Base-by-base conservation (phyloP, 2,113 vertebrate species). In the Trematomus loennbergii region DNA sequence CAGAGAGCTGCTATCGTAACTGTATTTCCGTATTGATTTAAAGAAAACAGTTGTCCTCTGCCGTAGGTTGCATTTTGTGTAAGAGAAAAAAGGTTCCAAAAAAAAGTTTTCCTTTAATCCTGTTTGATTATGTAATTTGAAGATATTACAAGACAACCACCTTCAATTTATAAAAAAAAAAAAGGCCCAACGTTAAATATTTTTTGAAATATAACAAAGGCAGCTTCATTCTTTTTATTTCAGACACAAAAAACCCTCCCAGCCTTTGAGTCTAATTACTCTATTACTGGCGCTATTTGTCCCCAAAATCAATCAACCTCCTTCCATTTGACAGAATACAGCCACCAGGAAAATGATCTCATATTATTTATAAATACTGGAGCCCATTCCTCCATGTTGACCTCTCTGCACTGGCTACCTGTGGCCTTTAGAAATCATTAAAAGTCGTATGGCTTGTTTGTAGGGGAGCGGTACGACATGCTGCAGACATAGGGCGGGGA, bases 141-240 rank as follows among this genome's bases (percentile, higher is more conserved):
- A 60, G 9, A 36, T 40, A 4, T 18, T 18, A 11, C 6, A 12
- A 43, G 16, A 49, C 43, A 20, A 11, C 13, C 13, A 66, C 9
- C 22, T 10, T 33, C 22, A 66, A 25, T 48, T 43, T 13, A 22
- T 17, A 17, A 29, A 68, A 67, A 40, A 5, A 48, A 68, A 33
- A 53, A 18, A 53, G 25, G 25, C 2, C 2, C 25, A 25, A 25
- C 25, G 25, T 25, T 25, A 25, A 25, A 25, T 25, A 25, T 45
- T 55, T 69, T 17, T 7, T 9, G 25, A n/a, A 45, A 10, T 36
- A 55, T 17, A 55, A 12, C 67, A 55, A 17, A 57, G 49, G n/a
- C 49, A n/a, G n/a, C 50, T 29, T 74, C 3, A 25, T 33, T 48
- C 49, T 36, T 65, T 53, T 84, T 2, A 71, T 55, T 75, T 43